A percentile compares a stretch with the other conserved stretches of the same genome.
Conservation (phyloP, 2,797 vertebrate species). For the Parauchenoglanis ngamensis region DNA sequence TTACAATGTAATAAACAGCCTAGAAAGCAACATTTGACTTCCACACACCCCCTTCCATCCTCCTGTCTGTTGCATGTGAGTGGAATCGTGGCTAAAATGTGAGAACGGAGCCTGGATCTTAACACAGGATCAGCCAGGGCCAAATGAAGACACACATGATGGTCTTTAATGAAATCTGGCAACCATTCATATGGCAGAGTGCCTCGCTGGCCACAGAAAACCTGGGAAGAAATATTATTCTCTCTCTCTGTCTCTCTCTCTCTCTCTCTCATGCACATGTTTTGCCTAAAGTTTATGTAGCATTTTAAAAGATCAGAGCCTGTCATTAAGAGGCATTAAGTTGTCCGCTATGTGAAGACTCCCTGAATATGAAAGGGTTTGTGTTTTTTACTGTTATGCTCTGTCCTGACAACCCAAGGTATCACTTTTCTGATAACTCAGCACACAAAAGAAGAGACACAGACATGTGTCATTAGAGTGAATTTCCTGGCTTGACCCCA, state of each 20-base stretch:
- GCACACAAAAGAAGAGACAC: slow-evolving; percentile 58
- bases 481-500: slow-evolving; percentile 69
- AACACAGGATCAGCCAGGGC: slow-evolving; percentile 50
- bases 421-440: slow-evolving; percentile 49
- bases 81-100: not conserved
- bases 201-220: slow-evolving; percentile 65
- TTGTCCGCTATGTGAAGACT: slow-evolving; percentile 33
- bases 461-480: slow-evolving; percentile 67
- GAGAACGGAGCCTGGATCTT: not conserved
- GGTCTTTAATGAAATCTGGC: slow-evolving; percentile 71
- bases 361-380: slow-evolving; percentile 5
- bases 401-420: slow-evolving; percentile 35
- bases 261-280: not conserved
- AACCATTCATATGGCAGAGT: slow-evolving; percentile 67
- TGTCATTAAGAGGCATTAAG: slow-evolving; percentile 53
- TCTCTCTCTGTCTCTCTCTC: slow-evolving; percentile 45
- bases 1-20: not conserved
- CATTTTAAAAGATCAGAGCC: slow-evolving; percentile 36
- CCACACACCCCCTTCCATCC: not conserved
- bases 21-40: not conserved
- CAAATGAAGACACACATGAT: slow-evolving; percentile 41
- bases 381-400: slow-evolving; percentile 18
- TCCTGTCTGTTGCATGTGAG: not conserved
- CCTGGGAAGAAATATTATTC: slow-evolving; percentile 59
- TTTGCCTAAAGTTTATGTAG: slow-evolving; percentile 23